Evolutionary conservation across 2,797 vertebrate species (phyloP), one percentile per base, ranked within the genome.

Genomic region (Alca torda): DNA sequence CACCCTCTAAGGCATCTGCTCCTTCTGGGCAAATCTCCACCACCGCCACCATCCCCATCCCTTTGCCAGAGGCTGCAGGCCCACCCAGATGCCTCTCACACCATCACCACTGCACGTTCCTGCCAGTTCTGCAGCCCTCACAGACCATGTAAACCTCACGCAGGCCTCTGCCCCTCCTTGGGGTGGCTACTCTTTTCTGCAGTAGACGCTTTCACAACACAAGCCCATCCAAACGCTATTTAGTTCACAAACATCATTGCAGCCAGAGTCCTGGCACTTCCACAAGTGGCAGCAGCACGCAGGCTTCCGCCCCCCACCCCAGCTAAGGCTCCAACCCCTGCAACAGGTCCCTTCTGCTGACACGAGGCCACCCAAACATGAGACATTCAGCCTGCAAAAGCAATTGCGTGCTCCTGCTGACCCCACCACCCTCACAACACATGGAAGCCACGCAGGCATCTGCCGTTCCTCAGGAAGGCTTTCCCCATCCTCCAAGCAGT

Each of bases 21-120:
- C 39, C 31, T 64, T 87, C 39, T 59, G 4, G 43, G 41, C 8
- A 83, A 85, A 33, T 11, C 28, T 39, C 10, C 12, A 13, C 25
- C 53, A 4, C 0, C 11, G 7, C 14, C 18, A 11, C 18, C 33
- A 5, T 4, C 4, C 4, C 1, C 1, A 41, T 20, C 20, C 7
- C 16, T 86, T 51, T 59, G n/a, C 31, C 15, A 39, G 10, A 61
- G 43, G 13, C 24, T 65, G 15, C 60, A 91, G 72, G 10, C 54
- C 33, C 74, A 65, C 18, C 4, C 6, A n/a, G 93, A 84, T 46
- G 4, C 46, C 51, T 78, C 46, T 67, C 25, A 16, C 35, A 28
- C 39, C 26, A 6, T 51, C 24, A 68, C 19, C 41, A 30, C n/a
- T 41, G 31, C 41, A 41, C 53, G 9, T 57, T 57, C 43, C 43